Percentiles rank a stretch among this genome's conserved stretches.
These are phyloP conservation scores for Blastobasis lacticolella DNA, from an alignment of 2,888 invertebrate genomes.

Conservation along the genomic window DNA sequence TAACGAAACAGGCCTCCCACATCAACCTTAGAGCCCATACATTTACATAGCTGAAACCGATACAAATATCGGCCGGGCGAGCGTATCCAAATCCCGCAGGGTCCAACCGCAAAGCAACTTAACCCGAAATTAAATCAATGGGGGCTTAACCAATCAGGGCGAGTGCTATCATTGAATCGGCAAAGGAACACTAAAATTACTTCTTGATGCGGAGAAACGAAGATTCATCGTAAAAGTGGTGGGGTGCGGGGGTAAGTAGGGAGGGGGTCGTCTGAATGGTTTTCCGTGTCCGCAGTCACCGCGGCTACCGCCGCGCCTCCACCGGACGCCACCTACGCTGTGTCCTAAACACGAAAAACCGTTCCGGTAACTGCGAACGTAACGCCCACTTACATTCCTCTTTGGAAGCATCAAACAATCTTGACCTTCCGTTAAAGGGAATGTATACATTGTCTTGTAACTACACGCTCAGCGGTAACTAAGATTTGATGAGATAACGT, in stretches of 20 bases:
- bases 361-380: constrained; percentile 67
- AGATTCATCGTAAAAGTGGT: constrained; percentile 74
- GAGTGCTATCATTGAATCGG: constrained; percentile 75
- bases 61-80: constrained; percentile 40
- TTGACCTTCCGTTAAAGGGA: no score
- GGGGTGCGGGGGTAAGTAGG: constrained; percentile 30
- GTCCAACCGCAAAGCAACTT: constrained; percentile 62
- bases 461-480: no score
- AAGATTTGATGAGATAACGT: no score
- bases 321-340: constrained; percentile 47
- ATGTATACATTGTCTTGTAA: no score
- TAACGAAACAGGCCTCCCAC: no score
- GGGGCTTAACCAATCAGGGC: constrained; percentile 72
- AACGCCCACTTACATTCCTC: constrained; percentile 46
- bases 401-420: constrained; percentile 14
- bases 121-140: constrained; percentile 74
- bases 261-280: constrained; percentile 63
- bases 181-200: constrained; percentile 74
- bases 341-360: constrained; percentile 71
- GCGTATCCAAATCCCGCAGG: constrained; percentile 54
- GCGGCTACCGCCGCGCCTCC: constrained; percentile 43
- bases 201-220: constrained; percentile 74
- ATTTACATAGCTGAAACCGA: constrained; percentile 34
- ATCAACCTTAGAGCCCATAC: constrained; percentile 21
- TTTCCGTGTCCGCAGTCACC: constrained; percentile 68